phyloP scores from a whole-genome alignment of 2,888 invertebrate genomes.

The Aporophyla lueneburgensis region DNA sequence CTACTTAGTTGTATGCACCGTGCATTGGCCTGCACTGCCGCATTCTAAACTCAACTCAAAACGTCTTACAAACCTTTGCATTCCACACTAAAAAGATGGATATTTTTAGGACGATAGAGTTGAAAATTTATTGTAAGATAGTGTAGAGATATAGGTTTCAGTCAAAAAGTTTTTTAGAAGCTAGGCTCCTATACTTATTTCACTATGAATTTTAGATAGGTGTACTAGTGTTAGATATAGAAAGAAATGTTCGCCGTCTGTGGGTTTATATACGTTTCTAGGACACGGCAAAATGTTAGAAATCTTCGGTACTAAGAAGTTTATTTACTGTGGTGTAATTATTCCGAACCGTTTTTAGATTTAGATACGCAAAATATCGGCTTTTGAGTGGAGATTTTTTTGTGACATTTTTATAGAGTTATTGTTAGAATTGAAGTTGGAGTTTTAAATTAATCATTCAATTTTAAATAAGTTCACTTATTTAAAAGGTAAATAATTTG shows the following conservation, averaged over 20 bases:
- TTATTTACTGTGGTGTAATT: conserved; percentile 76
- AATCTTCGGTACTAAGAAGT: conserved; percentile 78
- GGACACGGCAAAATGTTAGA: conserved; percentile 87
- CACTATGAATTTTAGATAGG: conserved; percentile 90
- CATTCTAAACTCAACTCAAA: conserved; percentile 69
- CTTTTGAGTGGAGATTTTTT: background rate
- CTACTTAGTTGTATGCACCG: conserved; percentile 91
- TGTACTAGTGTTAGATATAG: conserved; percentile 86
- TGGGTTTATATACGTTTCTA: conserved; percentile 88
- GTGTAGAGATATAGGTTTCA: conserved; percentile 33
- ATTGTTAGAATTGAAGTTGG: background rate
- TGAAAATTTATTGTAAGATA: conserved; percentile 10
- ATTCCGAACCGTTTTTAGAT: conserved; percentile 25
- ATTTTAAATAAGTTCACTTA: no score
- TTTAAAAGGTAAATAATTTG: background rate
- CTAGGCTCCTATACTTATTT: conserved; percentile 89
- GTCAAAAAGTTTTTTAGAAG: conserved; percentile 84
- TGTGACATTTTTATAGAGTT: background rate
- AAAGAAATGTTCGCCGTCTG: conserved; percentile 87
- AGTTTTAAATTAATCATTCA: background rate
- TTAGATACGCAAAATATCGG: background rate
- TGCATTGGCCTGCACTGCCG: conserved; percentile 90
- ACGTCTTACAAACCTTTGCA: conserved; percentile 68
- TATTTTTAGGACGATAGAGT: conserved; percentile 29
- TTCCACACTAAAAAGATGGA: conserved; percentile 57